Conservation (phyloP, 1,140 invertebrate genomes). For the Pseudomyrmex gracilis region DNA sequence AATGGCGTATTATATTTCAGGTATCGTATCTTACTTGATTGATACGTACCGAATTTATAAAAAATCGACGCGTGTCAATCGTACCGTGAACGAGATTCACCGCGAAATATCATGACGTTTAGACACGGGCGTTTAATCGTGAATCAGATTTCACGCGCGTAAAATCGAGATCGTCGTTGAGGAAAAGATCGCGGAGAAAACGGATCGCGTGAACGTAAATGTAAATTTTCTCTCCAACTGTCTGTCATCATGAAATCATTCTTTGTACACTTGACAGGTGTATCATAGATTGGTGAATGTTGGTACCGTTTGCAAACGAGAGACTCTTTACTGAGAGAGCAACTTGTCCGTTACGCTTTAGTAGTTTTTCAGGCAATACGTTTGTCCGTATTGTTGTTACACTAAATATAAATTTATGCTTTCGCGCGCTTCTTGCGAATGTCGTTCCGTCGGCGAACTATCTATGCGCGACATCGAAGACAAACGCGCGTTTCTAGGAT, state of each 20-base stretch:
- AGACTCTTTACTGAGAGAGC: conserved; percentile 11
- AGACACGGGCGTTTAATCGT: conserved; percentile 33
- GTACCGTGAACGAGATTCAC: conserved; percentile 15
- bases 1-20: not conserved
- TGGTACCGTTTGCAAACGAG: conserved; percentile 24
- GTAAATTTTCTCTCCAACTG: conserved; percentile 31
- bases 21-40: too few species aligned
- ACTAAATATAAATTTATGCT: not conserved
- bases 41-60: not conserved
- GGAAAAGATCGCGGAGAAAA: conserved; percentile 41
- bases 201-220: conserved; percentile 42
- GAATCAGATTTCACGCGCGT: conserved; percentile 39
- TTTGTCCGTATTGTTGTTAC: not conserved
- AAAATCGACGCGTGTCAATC: conserved; percentile 5
- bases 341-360: conserved; percentile 39
- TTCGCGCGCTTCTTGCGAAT: too few species aligned
- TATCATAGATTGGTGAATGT: not conserved
- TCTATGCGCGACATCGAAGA: conserved; percentile 16
- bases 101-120: conserved; percentile 44
- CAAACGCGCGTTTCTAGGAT: conserved; percentile 23
- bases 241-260: conserved; percentile 44
- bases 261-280: conserved; percentile 27
- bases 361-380: not conserved
- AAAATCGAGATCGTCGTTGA: conserved; percentile 22
- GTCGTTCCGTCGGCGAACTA: conserved; percentile 6